Percentiles rank a stretch among this genome's conserved stretches.
phyloP scores from a whole-genome alignment of 2,888 invertebrate species.

The Dicyrtoma fusca region DNA sequence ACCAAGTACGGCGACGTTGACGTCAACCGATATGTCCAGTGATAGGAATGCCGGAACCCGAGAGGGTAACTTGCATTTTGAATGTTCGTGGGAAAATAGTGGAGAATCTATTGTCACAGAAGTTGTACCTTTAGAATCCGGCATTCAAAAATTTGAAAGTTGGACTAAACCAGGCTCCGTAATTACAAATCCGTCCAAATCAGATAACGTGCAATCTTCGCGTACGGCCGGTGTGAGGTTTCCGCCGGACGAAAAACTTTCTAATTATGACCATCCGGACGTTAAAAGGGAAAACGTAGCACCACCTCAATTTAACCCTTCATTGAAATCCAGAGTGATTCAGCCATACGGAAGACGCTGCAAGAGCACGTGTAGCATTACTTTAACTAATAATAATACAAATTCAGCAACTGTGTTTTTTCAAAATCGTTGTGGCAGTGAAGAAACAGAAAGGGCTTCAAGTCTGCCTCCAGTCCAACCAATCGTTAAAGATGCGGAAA shows the following conservation, averaged over 20 bases:
- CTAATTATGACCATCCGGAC: background rate
- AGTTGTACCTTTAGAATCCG: conserved; percentile 48
- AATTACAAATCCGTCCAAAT: background rate
- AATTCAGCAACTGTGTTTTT: conserved; percentile 4
- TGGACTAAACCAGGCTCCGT: conserved; percentile 41
- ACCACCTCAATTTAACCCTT: conserved; percentile 4
- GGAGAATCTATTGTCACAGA: conserved; percentile 39
- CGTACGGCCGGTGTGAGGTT: background rate
- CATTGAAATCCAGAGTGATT: conserved; percentile 55
- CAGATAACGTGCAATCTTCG: background rate
- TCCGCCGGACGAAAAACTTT: background rate
- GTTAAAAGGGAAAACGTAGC: background rate
- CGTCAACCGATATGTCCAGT: background rate
- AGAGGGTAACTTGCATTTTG: conserved; percentile 64
- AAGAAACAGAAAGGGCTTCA: conserved; percentile 20
- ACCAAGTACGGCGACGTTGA: conserved; percentile 27
- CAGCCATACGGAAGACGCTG: conserved; percentile 64
- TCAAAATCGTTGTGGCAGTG: conserved; percentile 18
- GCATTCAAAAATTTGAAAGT: conserved; percentile 56
- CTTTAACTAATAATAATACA: conserved; percentile 62
- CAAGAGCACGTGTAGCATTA: conserved; percentile 71
- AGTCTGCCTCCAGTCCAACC: conserved; percentile 22
- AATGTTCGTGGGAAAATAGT: conserved; percentile 62
- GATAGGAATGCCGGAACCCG: conserved; percentile 51
- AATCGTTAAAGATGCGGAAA: conserved; percentile 23